phyloP scores from a whole-genome alignment of 2,113 vertebrate species.

The Terrapene triunguis region DNA sequence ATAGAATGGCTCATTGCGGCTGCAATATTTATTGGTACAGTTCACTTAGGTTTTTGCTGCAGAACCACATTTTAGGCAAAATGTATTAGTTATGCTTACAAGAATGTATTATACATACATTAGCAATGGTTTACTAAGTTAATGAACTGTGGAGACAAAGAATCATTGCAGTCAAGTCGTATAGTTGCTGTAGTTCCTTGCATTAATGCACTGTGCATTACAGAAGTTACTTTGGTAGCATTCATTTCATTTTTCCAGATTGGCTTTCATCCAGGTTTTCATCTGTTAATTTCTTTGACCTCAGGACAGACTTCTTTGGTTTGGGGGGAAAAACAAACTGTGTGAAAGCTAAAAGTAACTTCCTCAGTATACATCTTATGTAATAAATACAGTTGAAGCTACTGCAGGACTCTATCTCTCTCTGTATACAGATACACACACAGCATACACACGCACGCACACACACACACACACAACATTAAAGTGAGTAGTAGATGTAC shows the following conservation, averaged over 20 bases:
- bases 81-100: constrained; percentile 73
- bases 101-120: constrained; percentile 68
- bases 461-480: background rate
- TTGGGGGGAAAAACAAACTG: background rate
- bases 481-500: background rate
- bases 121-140: constrained; percentile 75
- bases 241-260: background rate
- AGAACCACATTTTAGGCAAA: constrained; percentile 71
- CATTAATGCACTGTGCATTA: background rate
- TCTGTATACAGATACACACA: background rate
- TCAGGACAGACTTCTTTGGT: constrained; percentile 19
- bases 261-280: constrained; percentile 34
- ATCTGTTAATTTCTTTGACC: constrained; percentile 25
- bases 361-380: background rate
- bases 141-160: constrained; percentile 74
- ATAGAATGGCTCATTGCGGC: constrained; percentile 16
- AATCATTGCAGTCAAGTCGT: constrained; percentile 12
- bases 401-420: background rate
- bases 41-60: constrained; percentile 65
- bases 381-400: background rate
- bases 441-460: too few species aligned
- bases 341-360: background rate
- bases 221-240: constrained; percentile 14
- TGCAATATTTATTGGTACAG: constrained; percentile 40
- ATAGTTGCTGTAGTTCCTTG: background rate